Evolutionary conservation across 2,797 vertebrate genomes (phyloP).

Genomic region (Xenentodon cancila): DNA sequence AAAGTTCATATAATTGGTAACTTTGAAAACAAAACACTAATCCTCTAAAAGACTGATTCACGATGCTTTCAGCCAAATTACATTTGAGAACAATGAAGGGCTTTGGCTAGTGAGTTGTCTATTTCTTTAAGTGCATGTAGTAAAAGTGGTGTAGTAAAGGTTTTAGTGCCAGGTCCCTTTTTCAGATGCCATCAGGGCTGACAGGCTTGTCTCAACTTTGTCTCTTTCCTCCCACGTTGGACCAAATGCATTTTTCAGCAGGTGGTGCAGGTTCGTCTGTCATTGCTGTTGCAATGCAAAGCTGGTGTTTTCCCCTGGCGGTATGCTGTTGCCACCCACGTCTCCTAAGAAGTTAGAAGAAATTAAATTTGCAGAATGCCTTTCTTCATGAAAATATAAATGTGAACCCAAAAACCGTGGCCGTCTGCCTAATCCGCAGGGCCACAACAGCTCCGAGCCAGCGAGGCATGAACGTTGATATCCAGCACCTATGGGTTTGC

Average conservation of each 20-base stretch:
- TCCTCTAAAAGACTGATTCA: background rate
- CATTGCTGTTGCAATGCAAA: background rate
- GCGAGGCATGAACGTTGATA: background rate
- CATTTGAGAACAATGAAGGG: slow-evolving; percentile 10
- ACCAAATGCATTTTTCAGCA: slow-evolving; percentile 42
- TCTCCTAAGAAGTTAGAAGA: background rate
- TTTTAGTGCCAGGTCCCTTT: slow-evolving; percentile 7
- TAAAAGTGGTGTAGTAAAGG: background rate
- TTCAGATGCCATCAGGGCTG: slow-evolving; percentile 4
- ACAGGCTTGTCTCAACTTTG: slow-evolving; percentile 1
- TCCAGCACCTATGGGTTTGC: background rate
- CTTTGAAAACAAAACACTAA: background rate
- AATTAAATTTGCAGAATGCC: slow-evolving; percentile 2
- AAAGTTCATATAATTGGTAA: slow-evolving; percentile 1
- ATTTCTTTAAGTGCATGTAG: background rate
- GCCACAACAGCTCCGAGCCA: background rate
- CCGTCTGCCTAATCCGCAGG: background rate
- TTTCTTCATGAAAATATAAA: slow-evolving; percentile 13
- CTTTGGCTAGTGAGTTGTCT: slow-evolving; percentile 3
- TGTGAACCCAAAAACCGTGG: background rate
- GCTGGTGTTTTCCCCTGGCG: background rate
- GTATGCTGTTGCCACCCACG: slow-evolving; percentile 1
- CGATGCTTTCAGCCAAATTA: slow-evolving; percentile 6
- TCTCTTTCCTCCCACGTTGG: slow-evolving; percentile 23
- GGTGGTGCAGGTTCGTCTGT: slow-evolving; percentile 6